Evolutionary conservation across 2,113 vertebrate species (phyloP), one percentile per base, ranked within the genome.

Genomic region (Psilopogon haemacephalus): DNA sequence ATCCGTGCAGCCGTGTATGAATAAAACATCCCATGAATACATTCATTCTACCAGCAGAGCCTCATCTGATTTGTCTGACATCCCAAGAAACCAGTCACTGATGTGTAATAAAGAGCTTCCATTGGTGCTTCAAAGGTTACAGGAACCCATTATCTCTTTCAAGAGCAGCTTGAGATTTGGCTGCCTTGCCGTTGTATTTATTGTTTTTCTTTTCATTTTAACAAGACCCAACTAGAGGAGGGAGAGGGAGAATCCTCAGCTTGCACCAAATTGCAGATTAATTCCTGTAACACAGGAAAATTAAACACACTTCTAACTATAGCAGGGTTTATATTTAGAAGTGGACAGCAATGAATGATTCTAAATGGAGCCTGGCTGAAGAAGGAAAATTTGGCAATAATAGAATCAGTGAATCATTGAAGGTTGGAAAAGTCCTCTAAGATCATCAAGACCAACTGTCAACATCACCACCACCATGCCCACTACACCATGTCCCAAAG

Each of bases 11-110:
- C 80, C 70, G 11, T 1, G 20, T 23, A n/a, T 83, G 74, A 77
- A 95, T 92, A 87, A 93, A 92, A 90, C 33, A 94, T 65, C 74
- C 24, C 75, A 56, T 14, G 46, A 85, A 83, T 74, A 7, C 24
- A 60, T 87, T 89, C 86, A 81, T 86, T 52, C 76, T 70, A 83
- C 86, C 87, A 79, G 74, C 69, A 37, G 82, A 88, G 74, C 52
- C 74, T 40, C 26, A 37, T 76, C 60, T 87, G 89, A 68, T 62
- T 82, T 79, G 88, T 68, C 84, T 87, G 93, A 63, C 92, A 89
- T 48, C 2, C 55, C 1, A 2, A 83, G 86, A 35, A 93, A 73
- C 7, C 86, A 68, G 55, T 24, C 76, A 87, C 74, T 35, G 73
- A 6, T 23, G 15, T 21, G 18, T 28, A 46, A 88, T 79, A 70